A percentile compares a stretch with the other conserved stretches of the same genome.
Conservation (phyloP, 2,888 invertebrate genomes). For the Lagria hirta region DNA sequence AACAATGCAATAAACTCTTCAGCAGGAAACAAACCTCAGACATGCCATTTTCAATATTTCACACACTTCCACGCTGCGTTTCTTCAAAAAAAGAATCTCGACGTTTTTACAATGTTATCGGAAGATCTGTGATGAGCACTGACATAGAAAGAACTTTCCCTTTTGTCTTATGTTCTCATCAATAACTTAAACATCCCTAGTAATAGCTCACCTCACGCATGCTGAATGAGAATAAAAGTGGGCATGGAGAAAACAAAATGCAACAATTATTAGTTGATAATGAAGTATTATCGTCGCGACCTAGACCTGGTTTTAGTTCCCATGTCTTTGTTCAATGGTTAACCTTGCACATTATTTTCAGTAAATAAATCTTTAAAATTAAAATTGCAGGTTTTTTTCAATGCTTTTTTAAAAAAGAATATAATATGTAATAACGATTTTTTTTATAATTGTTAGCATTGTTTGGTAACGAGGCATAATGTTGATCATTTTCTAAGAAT, state of each 20-base stretch:
- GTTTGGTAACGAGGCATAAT: no score
- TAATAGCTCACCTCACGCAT: constrained; percentile 5
- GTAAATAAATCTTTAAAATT: not conserved
- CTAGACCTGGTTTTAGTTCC: constrained; percentile 26
- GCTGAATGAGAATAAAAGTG: constrained; percentile 20
- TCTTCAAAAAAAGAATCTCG: constrained; percentile 16
- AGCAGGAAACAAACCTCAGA: constrained; percentile 20
- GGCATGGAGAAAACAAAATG: no score
- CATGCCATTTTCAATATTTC: constrained; percentile 24
- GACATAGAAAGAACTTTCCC: constrained; percentile 34
- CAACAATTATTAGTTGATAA: constrained; percentile 14
- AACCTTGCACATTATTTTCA: not conserved
- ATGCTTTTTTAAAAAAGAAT: no score
- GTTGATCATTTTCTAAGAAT: no score
- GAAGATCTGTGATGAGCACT: constrained; percentile 33
- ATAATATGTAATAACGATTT: no score
- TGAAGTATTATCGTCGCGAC: constrained; percentile 14
- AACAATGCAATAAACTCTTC: constrained; percentile 12
- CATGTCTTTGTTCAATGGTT: constrained; percentile 16
- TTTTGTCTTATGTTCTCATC: constrained; percentile 25
- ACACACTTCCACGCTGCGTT: constrained; percentile 23
- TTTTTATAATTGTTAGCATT: no score
- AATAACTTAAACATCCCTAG: constrained; percentile 17
- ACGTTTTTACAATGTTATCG: constrained; percentile 32
- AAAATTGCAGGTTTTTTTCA: no score